phyloP scores from a whole-genome alignment of 2,113 vertebrate genomes.

The Onychostoma macrolepis region DNA sequence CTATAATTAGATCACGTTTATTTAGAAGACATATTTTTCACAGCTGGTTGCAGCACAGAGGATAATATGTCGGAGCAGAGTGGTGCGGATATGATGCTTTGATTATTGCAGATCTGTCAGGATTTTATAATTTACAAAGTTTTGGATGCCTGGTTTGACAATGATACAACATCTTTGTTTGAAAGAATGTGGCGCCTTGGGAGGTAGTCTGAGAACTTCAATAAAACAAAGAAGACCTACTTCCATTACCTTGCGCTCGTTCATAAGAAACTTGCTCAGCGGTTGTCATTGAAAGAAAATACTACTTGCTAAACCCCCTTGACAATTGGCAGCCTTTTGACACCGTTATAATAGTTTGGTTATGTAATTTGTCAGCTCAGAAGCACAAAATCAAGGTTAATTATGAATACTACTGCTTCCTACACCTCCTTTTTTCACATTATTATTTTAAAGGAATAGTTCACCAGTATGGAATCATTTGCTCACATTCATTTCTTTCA shows the following conservation, averaged over 20 bases:
- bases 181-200: constrained; percentile 22
- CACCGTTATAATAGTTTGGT: neutral
- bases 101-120: constrained; percentile 39
- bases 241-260: constrained; percentile 8
- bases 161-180: constrained; percentile 24
- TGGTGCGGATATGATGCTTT: neutral
- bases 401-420: neutral
- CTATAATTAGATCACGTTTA: constrained; percentile 29
- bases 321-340: constrained; percentile 14
- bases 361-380: constrained; percentile 23
- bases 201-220: neutral
- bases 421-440: neutral
- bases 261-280: neutral
- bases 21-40: constrained; percentile 23
- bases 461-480: neutral
- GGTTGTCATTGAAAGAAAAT: neutral
- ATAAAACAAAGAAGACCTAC: neutral
- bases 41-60: constrained; percentile 25
- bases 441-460: neutral
- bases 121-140: constrained; percentile 40
- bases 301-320: neutral
- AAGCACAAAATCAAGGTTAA: constrained; percentile 4
- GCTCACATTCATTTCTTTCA: neutral
- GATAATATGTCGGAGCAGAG: constrained; percentile 38
- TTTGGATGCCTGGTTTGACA: constrained; percentile 43